phyloP scores from a whole-genome alignment of 2,888 invertebrate genomes.

The Nebria salina region DNA sequence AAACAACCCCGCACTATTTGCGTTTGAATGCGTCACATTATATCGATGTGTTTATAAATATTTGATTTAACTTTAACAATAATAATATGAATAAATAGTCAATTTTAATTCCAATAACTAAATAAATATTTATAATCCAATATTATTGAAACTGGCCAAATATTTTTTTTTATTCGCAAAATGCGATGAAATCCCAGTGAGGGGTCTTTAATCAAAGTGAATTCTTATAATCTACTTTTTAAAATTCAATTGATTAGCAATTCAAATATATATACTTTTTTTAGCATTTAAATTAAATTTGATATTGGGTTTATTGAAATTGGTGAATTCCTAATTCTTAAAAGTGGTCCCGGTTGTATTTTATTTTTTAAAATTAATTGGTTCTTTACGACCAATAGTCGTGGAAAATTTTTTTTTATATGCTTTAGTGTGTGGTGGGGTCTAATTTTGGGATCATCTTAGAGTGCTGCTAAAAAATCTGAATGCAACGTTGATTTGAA shows the following conservation, averaged over 20 bases:
- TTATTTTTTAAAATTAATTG: background rate
- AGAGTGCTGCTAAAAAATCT: background rate
- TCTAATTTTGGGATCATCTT: background rate
- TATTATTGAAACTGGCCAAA: no score
- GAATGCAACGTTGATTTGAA: slow-evolving; percentile 24
- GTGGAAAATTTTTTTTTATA: background rate
- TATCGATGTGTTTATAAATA: no score
- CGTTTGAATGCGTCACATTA: no score
- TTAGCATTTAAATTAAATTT: background rate
- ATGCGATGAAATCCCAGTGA: background rate
- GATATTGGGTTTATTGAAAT: background rate
- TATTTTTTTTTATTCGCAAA: no score
- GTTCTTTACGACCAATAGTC: background rate
- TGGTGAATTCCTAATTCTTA: background rate
- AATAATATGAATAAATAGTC: no score
- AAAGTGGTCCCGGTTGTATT: background rate
- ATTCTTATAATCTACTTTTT: background rate
- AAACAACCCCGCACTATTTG: no score
- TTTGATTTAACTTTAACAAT: no score
- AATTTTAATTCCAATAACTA: no score
- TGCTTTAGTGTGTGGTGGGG: background rate
- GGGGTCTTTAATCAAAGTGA: background rate
- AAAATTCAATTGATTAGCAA: background rate
- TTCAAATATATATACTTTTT: background rate
- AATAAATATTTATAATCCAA: no score